Percentiles rank a stretch among this genome's conserved stretches.
These are phyloP conservation scores for Orius insidiosus DNA, from an alignment of 1,140 invertebrate genomes.

Conservation along the genomic window DNA sequence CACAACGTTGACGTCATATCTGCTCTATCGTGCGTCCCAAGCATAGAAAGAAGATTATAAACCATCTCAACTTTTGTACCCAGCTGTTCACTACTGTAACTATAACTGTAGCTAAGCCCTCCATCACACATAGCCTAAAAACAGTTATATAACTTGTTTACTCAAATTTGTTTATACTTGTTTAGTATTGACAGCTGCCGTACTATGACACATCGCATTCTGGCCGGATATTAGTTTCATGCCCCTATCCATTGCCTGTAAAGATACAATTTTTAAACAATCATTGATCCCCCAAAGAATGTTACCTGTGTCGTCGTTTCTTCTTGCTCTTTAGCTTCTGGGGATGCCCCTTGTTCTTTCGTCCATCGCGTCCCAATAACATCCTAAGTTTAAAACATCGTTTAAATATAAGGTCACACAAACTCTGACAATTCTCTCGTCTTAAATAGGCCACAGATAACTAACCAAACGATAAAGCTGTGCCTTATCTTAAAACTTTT, in stretches of 20 bases:
- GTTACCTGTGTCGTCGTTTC: conserved; percentile 17
- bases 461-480: too few relatives aligned
- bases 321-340: conserved; percentile 20
- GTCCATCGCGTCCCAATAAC: conserved; percentile 15
- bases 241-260: conserved; percentile 13
- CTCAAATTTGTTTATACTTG: conserved; percentile 5
- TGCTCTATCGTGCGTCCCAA: conserved; percentile 60
- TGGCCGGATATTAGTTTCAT: conserved; percentile 8
- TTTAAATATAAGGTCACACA: too few relatives aligned
- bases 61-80: conserved; percentile 81
- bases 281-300: too few relatives aligned
- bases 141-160: too few relatives aligned
- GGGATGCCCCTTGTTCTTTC: conserved; percentile 19
- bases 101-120: conserved; percentile 16
- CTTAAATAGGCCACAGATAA: too few relatives aligned
- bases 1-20: conserved; percentile 74
- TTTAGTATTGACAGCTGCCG: conserved; percentile 9
- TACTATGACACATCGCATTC: conserved; percentile 14
- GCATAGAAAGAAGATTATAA: conserved; percentile 73
- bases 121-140: conserved; percentile 10
- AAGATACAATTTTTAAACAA: not conserved
- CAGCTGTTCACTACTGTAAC: conserved; percentile 32
- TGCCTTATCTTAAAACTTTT: too few relatives aligned
- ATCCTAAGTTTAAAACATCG: conserved; percentile 11
- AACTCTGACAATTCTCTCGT: too few relatives aligned